Conservation (phyloP, 2,888 invertebrate genomes). For the Cabera pusaria region DNA sequence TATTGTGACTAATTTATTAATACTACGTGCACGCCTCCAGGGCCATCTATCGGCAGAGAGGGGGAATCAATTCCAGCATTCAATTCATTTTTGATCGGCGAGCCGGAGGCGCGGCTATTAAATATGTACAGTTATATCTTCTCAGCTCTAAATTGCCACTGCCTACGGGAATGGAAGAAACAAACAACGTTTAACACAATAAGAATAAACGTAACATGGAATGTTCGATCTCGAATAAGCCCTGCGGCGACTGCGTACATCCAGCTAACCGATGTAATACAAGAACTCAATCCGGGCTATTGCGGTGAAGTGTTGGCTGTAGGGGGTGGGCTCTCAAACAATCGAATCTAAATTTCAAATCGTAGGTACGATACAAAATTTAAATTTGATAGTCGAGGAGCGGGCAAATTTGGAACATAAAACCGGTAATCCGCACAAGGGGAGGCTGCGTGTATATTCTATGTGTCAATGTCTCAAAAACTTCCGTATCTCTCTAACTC, state of each 20-base stretch:
- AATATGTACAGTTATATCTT: slow-evolving; percentile 35
- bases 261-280: slow-evolving; percentile 56
- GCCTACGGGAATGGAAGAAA: slow-evolving; percentile 54
- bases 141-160: slow-evolving; percentile 64
- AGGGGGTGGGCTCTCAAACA: slow-evolving; percentile 40
- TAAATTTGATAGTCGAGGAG: slow-evolving; percentile 27
- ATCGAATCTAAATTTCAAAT: slow-evolving; percentile 30
- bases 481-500: slow-evolving; percentile 63
- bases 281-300: slow-evolving; percentile 75
- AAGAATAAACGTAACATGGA: slow-evolving; percentile 76
- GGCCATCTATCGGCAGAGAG: slow-evolving; percentile 23
- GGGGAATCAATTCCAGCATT: slow-evolving; percentile 60
- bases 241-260: slow-evolving; percentile 77
- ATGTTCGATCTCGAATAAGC: slow-evolving; percentile 76
- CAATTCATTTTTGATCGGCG: slow-evolving; percentile 40
- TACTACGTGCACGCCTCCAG: slow-evolving; percentile 26
- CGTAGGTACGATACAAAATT: slow-evolving; percentile 15
- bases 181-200: slow-evolving; percentile 76
- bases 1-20: slow-evolving; percentile 30
- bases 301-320: slow-evolving; percentile 56
- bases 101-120: slow-evolving; percentile 25
- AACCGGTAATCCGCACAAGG: slow-evolving; percentile 54
- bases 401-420: slow-evolving; percentile 61
- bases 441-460: slow-evolving; percentile 67
- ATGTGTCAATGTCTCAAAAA: slow-evolving; percentile 73